phyloP scores from a whole-genome alignment of 2,113 vertebrate species.

The Ceratotherium simum region DNA sequence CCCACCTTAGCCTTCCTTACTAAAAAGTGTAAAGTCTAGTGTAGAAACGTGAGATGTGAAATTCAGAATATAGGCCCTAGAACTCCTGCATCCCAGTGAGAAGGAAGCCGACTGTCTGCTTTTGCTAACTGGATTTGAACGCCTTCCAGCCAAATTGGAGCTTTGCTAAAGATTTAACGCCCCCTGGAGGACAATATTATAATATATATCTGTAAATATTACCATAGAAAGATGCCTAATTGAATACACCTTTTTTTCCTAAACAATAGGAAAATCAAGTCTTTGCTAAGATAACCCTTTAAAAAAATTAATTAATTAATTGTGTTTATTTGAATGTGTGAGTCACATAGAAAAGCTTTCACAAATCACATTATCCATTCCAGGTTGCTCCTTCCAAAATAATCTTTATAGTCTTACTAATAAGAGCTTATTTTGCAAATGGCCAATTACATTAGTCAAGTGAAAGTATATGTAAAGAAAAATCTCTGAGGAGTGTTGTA shows the following conservation, averaged over 20 bases:
- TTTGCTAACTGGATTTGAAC: constrained; percentile 17
- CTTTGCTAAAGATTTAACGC: constrained; percentile 66
- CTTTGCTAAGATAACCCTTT: background rate
- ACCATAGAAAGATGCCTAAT: background rate
- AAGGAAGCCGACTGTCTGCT: background rate
- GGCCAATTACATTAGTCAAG: background rate
- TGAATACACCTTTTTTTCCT: background rate
- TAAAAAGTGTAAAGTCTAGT: background rate
- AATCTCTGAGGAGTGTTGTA: background rate
- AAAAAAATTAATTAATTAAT: background rate
- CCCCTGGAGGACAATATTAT: constrained; percentile 73
- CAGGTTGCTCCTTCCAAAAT: background rate
- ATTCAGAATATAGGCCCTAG: background rate
- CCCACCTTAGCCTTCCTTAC: background rate
- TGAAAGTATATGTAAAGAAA: background rate
- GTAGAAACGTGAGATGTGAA: background rate
- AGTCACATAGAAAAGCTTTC: background rate
- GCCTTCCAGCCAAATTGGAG: background rate
- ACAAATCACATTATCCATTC: background rate
- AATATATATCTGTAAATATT: background rate
- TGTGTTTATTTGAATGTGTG: background rate
- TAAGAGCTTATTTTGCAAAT: constrained; percentile 19
- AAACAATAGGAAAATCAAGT: background rate
- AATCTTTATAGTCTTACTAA: background rate
- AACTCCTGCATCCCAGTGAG: background rate